Evolutionary conservation across 2,888 invertebrate species (phyloP).

Genomic region (Trichopoda pennipes): DNA sequence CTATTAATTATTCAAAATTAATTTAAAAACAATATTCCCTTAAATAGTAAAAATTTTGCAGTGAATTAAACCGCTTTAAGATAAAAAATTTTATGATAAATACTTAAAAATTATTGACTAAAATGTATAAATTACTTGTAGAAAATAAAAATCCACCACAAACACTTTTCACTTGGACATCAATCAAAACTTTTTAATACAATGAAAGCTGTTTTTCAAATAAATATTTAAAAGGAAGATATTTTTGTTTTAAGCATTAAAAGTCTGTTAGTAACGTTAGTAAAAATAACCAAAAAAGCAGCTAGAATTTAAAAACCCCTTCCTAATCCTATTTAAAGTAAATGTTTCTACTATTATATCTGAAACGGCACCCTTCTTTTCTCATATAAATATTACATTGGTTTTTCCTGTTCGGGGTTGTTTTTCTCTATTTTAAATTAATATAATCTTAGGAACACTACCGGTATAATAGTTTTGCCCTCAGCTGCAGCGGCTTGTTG

Average conservation of each 20-base stretch:
- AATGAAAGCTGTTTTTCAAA: constrained; percentile 16
- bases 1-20: no score
- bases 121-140: no score
- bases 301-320: background rate
- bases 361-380: constrained; percentile 26
- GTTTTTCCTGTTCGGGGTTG: constrained; percentile 17
- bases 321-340: background rate
- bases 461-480: constrained; percentile 71
- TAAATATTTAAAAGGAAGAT: background rate
- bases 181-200: background rate
- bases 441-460: constrained; percentile 59
- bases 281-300: background rate
- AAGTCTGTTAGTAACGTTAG: constrained; percentile 40
- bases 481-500: constrained; percentile 71
- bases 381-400: constrained; percentile 13
- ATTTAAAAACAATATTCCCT: no score
- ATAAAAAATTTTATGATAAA: no score
- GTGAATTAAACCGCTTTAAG: no score
- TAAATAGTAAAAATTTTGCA: no score
- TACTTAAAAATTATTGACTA: no score
- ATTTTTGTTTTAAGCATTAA: background rate
- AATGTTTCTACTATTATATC: background rate
- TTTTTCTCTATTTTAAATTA: constrained; percentile 29
- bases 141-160: no score
- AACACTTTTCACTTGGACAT: no score